phyloP scores from a whole-genome alignment of 2,113 vertebrate species.

The Helogale parvula region DNA sequence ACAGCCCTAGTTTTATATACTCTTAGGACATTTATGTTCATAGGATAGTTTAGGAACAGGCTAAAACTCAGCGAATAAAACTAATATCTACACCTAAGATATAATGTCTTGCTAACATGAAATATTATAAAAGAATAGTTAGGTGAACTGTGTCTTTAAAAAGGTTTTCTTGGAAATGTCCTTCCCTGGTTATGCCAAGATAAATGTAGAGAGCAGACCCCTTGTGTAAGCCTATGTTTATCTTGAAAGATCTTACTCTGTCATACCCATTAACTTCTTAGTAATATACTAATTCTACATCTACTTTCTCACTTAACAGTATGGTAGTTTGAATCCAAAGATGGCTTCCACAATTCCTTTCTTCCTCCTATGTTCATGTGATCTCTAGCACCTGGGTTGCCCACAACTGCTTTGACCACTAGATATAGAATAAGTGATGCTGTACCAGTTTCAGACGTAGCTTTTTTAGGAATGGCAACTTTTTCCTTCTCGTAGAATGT shows the following conservation, averaged over 20 bases:
- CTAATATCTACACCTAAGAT: background rate
- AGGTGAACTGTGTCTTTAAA: background rate
- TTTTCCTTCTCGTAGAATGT: background rate
- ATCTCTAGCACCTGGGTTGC: background rate
- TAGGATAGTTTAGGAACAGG: background rate
- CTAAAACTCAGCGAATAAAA: background rate
- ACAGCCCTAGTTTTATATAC: background rate
- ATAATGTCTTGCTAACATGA: slow-evolving; percentile 4
- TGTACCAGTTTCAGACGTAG: background rate
- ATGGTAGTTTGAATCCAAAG: background rate
- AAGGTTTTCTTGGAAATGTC: slow-evolving; percentile 2
- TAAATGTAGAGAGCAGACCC: background rate
- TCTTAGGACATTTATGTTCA: background rate
- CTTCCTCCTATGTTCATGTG: background rate
- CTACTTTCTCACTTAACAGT: background rate
- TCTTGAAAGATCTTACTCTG: background rate
- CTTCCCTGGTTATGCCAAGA: background rate
- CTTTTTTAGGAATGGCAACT: background rate
- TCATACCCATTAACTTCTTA: background rate
- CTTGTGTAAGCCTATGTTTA: background rate
- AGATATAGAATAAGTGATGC: background rate
- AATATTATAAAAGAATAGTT: background rate
- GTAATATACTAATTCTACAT: background rate
- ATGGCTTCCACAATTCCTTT: background rate
- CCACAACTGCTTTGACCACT: background rate